Evolutionary conservation across 2,797 vertebrate genomes (phyloP).

Genomic region (Crenuchus spilurus): DNA sequence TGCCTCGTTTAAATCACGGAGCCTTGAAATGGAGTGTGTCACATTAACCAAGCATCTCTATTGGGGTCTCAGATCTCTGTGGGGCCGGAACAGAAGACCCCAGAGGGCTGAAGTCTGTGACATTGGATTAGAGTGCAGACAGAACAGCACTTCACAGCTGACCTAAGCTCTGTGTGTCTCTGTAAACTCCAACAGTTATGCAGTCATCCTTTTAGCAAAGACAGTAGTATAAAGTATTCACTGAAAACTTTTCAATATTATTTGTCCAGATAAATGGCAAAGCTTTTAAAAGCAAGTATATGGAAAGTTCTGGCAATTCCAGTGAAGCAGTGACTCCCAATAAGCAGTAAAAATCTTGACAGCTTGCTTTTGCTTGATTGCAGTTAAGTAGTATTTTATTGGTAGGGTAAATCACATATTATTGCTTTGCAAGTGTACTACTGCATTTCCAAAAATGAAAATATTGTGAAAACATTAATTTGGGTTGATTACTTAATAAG

Average conservation of each 20-base stretch:
- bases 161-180: conserved; percentile 13
- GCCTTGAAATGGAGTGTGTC: conserved; percentile 70
- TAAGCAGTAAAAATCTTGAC: no score
- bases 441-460: no score
- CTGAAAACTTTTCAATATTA: not conserved
- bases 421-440: no score
- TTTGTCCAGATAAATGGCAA: no score
- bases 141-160: conserved; percentile 37
- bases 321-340: no score
- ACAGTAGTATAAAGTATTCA: not conserved
- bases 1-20: conserved; percentile 62
- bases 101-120: conserved; percentile 70
- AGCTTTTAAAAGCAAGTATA: not conserved
- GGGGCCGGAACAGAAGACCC: conserved; percentile 61
- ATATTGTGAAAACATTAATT: no score
- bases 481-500: no score
- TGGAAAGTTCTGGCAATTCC: not conserved
- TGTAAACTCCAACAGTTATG: conserved; percentile 9
- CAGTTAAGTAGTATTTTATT: no score
- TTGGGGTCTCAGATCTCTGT: conserved; percentile 64
- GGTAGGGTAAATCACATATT: no score
- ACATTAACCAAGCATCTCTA: conserved; percentile 61
- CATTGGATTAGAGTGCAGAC: conserved; percentile 72
- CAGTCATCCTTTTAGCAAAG: conserved; percentile 22
- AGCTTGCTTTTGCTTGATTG: no score